Percentiles rank a stretch among this genome's conserved stretches.
Evolutionary conservation across 1,140 invertebrate species (phyloP).

Genomic region (Hypothenemus hampei): DNA sequence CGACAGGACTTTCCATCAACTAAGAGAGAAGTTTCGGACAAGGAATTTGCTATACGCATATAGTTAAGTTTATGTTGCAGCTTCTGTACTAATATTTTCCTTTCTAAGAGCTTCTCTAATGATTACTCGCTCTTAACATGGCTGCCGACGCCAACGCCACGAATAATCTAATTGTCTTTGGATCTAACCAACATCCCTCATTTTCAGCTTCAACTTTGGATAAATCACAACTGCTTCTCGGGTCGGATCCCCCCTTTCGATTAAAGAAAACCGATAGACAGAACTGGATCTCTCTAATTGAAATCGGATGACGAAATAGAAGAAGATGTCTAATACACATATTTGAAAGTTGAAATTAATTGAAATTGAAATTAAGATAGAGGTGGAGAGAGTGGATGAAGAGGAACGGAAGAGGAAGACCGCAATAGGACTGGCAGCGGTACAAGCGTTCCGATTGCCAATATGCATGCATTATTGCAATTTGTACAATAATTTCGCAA

Average conservation of each 20-base stretch:
- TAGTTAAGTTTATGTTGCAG: slow-evolving; percentile 24
- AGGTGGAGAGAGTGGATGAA: not conserved
- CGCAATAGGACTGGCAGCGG: slow-evolving; percentile 6
- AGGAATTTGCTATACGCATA: slow-evolving; percentile 20
- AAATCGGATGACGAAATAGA: not conserved
- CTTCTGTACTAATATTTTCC: slow-evolving; percentile 23
- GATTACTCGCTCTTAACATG: slow-evolving; percentile 15
- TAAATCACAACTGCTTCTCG: slow-evolving; percentile 10
- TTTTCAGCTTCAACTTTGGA: slow-evolving; percentile 16
- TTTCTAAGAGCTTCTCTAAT: slow-evolving; percentile 25
- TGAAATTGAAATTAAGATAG: slow-evolving; percentile 13
- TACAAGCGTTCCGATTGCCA: slow-evolving; percentile 36
- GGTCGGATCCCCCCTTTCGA: too few species aligned
- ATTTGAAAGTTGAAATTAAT: slow-evolving; percentile 17
- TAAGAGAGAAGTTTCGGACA: slow-evolving; percentile 16
- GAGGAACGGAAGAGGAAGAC: slow-evolving; percentile 1
- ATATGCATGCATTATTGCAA: slow-evolving; percentile 46
- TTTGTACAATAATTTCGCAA: slow-evolving; percentile 44
- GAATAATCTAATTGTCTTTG: slow-evolving; percentile 22
- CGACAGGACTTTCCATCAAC: not conserved
- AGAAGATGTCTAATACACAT: not conserved
- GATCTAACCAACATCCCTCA: too few species aligned
- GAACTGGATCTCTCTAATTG: too few species aligned
- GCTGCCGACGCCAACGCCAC: slow-evolving; percentile 6
- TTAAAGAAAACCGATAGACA: slow-evolving; percentile 7